Evolutionary conservation across 2,797 vertebrate species (phyloP).

Genomic region (Muraenolepis orangiensis): DNA sequence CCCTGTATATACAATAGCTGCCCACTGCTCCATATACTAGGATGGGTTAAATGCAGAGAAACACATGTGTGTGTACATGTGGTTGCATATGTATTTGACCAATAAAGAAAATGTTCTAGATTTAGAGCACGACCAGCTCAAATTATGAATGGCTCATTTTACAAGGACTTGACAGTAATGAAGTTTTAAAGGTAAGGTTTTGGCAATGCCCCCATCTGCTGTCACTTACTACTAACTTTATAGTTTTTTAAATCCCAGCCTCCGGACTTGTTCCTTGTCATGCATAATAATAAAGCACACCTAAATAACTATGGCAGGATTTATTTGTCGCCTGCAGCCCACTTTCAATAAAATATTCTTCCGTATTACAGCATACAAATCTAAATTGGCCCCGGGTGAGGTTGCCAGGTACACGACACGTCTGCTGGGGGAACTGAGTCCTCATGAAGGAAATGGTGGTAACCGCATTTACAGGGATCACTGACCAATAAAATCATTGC

Average conservation of each 20-base stretch:
- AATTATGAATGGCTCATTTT: constrained; percentile 21
- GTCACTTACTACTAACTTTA: constrained; percentile 55
- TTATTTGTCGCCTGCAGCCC: constrained; percentile 55
- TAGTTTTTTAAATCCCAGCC: constrained; percentile 33
- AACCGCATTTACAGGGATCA: constrained; percentile 44
- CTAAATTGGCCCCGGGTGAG: constrained; percentile 8
- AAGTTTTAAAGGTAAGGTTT: constrained; percentile 15
- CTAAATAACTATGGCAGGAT: constrained; percentile 40
- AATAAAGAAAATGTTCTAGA: too few species aligned
- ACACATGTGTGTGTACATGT: too few species aligned
- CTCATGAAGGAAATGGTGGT: constrained; percentile 32
- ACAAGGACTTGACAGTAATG: constrained; percentile 51
- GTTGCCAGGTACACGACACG: constrained; percentile 31
- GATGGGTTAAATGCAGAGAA: too few species aligned
- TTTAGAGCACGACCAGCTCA: constrained; percentile 23
- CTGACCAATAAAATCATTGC: constrained; percentile 37
- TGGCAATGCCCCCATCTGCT: constrained; percentile 56
- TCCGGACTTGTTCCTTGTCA: constrained; percentile 25
- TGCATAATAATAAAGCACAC: constrained; percentile 39
- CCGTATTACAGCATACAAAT: constrained; percentile 47
- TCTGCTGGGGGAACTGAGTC: constrained; percentile 23
- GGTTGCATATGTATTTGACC: too few species aligned
- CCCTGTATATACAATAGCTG: too few species aligned
- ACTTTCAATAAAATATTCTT: constrained; percentile 48
- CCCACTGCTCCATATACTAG: too few species aligned